Base-by-base conservation (phyloP, 35 echinoderm and acorn worm genomes). In the Anneissia japonica region DNA sequence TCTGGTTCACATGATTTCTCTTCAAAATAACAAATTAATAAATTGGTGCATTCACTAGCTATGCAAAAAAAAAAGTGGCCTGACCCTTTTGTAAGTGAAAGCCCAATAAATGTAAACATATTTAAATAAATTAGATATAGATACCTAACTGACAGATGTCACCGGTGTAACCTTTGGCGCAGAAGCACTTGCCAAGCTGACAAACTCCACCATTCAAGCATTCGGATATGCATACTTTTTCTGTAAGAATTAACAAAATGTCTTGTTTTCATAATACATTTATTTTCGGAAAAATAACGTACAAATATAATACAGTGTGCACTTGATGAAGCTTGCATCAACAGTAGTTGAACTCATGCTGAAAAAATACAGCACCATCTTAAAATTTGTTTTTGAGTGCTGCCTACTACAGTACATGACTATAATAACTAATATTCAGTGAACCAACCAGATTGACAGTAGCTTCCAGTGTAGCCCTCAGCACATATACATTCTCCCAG, bases 171-270 rank as follows among this genome's bases (percentile, higher is more conserved):
- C 94, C 94, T 4, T 32, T 46, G 0, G 46, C 46, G 81, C 94
- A 97, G 17, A 82, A 35, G 75, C 94, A 97, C 34, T 75, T 76
- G 43, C 90, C 90, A 79, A 83, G 74, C 36, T 87, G 13, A 72
- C 94, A 97, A 39, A 82, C 75, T 0, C 81, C 94, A 41, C 88
- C 90, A 87, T 97, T 92, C 41, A 75, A 35, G 74, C 94, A 97
- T 7, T 39, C 87, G 35, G 79, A 74, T 12, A 72, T 46, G 76
- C 93, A 94, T 10, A 46, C 45, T 32, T 35, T 81, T 73, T 79
- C 93, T 94, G 77, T 29, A 33, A 89, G 0, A 82, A 39, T 3
- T 32, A 89, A 90, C 2, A 12, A 79, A 9, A 85, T n/a, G n/a
- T n/a, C n/a, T n/a, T n/a, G n/a, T n/a, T n/a, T n/a, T n/a, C n/a